Evolutionary conservation across 35 echinoderm and acorn worm species (phyloP).

Genomic region (Apostichopus japonicus): DNA sequence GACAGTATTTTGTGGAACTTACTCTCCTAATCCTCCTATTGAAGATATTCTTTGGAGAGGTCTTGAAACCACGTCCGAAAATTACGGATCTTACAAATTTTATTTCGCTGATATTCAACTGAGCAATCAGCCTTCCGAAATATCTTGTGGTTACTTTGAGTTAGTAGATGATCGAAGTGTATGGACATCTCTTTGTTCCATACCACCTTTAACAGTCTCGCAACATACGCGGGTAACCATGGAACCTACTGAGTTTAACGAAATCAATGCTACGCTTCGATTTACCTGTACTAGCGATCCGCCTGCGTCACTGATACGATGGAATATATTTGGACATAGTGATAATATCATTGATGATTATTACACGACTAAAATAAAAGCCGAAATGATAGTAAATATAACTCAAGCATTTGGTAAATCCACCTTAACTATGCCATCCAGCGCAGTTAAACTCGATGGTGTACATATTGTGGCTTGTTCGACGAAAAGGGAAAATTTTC

Average conservation of each 20-base stretch:
- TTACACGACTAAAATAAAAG: conserved; percentile 6
- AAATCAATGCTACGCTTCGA: conserved; percentile 24
- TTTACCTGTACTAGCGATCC: conserved; percentile 18
- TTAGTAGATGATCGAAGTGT: not conserved
- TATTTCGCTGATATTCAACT: conserved; percentile 2
- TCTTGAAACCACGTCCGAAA: not conserved
- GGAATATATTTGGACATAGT: conserved; percentile 35
- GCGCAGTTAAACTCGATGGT: not conserved
- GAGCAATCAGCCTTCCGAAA: conserved; percentile 4
- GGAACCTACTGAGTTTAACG: conserved; percentile 8
- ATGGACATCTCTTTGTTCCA: not conserved
- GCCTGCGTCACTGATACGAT: conserved; percentile 6
- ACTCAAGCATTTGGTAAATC: conserved; percentile 36
- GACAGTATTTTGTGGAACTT: not conserved
- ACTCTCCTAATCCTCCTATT: not conserved
- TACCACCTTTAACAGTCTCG: not conserved
- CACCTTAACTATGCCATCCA: not conserved
- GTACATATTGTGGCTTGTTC: conserved; percentile 24
- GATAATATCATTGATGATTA: conserved; percentile 40
- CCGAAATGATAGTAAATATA: not conserved
- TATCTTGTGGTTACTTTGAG: conserved; percentile 26
- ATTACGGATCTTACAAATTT: conserved; percentile 43
- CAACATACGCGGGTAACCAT: not conserved
- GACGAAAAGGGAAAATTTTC: conserved; percentile 17
- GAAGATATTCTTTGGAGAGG: conserved; percentile 36